Conservation (phyloP, 2,797 vertebrate genomes). For the Epinephelus awoara region DNA sequence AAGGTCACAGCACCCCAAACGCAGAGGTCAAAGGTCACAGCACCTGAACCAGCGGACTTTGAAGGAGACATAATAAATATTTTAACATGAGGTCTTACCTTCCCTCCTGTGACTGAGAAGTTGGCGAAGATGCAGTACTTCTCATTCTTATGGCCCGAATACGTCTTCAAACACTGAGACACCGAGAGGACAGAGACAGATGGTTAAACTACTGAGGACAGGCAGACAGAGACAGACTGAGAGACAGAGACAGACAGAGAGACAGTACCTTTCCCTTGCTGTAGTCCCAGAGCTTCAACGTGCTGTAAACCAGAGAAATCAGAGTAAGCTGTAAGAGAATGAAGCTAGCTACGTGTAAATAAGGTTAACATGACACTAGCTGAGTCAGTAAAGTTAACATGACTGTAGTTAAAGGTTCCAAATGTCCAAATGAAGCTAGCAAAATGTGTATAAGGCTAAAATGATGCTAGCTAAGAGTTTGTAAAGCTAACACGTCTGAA, state of each 20-base stretch:
- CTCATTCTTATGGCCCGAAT: not conserved
- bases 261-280: constrained; percentile 93
- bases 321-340: not conserved
- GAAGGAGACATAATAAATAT: too few relatives aligned
- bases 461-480: too few relatives aligned
- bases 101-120: not conserved
- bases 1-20: not conserved
- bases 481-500: not conserved
- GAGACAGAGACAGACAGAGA: not conserved
- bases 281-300: constrained; percentile 96
- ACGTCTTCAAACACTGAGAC: not conserved
- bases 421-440: too few relatives aligned
- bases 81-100: not conserved
- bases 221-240: not conserved
- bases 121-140: constrained; percentile 1
- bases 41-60: not conserved
- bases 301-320: constrained; percentile 77
- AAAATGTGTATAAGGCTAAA: too few relatives aligned
- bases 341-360: too few relatives aligned
- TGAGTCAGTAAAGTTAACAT: not conserved
- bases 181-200: not conserved
- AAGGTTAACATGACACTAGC: too few relatives aligned
- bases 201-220: not conserved
- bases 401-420: too few relatives aligned
- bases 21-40: not conserved